Conservation (phyloP, 2,797 vertebrate species). For the Garrulus glandarius region DNA sequence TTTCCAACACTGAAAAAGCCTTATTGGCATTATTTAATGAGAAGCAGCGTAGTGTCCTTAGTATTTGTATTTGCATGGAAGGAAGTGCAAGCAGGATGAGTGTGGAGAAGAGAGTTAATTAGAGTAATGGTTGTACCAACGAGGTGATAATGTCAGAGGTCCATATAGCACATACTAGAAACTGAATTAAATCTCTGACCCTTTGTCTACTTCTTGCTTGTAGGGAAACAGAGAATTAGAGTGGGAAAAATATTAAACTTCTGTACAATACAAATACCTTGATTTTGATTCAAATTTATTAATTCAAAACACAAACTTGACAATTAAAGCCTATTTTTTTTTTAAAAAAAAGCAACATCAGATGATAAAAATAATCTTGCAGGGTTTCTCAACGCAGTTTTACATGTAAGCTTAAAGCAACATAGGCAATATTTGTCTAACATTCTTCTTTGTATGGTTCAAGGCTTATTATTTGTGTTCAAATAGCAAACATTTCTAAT, state of each 20-base stretch:
- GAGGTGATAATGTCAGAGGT: not conserved
- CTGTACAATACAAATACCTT: not conserved
- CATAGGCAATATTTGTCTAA: not conserved
- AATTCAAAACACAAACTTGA: not conserved
- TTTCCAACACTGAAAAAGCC: not conserved
- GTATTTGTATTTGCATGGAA: not conserved
- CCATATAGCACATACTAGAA: not conserved
- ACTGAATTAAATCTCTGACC: not conserved
- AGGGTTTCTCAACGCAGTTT: not conserved
- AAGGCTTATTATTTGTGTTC: not conserved
- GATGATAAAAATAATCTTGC: not conserved
- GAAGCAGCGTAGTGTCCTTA: rapidly evolving
- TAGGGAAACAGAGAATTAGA: not conserved
- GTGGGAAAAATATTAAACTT: not conserved
- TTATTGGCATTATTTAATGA: not conserved
- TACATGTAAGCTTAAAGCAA: not conserved
- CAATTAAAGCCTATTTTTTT: not conserved
- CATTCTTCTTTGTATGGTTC: not conserved
- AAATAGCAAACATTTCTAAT: not conserved
- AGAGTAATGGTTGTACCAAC: not conserved
- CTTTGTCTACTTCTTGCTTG: not conserved
- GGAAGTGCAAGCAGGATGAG: not conserved
- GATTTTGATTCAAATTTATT: not conserved
- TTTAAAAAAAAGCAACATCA: not conserved
- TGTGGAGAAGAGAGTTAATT: not conserved